phyloP scores from a whole-genome alignment of 2,797 vertebrate species.

The Danio aesculapii region DNA sequence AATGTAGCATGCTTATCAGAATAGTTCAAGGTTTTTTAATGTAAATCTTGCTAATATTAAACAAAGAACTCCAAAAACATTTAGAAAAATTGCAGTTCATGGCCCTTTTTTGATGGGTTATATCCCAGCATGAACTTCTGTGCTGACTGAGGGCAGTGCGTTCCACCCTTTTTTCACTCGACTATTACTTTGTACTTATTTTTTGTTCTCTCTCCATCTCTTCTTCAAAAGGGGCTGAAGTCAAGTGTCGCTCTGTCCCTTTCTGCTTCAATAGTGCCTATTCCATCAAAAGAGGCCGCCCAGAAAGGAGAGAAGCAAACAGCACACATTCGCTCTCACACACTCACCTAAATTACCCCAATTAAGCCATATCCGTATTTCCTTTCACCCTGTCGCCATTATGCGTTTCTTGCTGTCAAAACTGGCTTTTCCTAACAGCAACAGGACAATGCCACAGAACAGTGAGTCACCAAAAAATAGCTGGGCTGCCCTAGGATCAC shows the following conservation, averaged over 20 bases:
- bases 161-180: background rate
- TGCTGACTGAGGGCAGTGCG: background rate
- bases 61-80: too few relatives aligned
- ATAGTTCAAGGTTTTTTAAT: too few relatives aligned
- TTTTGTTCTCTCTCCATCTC: conserved; percentile 45
- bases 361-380: conserved; percentile 35
- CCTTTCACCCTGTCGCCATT: background rate
- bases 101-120: too few relatives aligned
- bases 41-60: too few relatives aligned
- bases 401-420: background rate
- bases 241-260: conserved; percentile 48
- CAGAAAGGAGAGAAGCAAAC: conserved; percentile 20
- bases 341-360: conserved; percentile 36
- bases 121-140: conserved; percentile 6
- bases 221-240: conserved; percentile 41
- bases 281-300: conserved; percentile 19
- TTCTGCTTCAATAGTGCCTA: conserved; percentile 47
- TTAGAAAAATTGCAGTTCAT: too few relatives aligned
- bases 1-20: too few relatives aligned
- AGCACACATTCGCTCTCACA: conserved; percentile 21
- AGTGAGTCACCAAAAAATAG: background rate
- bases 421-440: conserved; percentile 9
- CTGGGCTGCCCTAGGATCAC: background rate
- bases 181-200: conserved; percentile 55
- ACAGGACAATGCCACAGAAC: background rate